phyloP scores from a whole-genome alignment of 2,797 vertebrate genomes.

The Cossypha heuglini region DNA sequence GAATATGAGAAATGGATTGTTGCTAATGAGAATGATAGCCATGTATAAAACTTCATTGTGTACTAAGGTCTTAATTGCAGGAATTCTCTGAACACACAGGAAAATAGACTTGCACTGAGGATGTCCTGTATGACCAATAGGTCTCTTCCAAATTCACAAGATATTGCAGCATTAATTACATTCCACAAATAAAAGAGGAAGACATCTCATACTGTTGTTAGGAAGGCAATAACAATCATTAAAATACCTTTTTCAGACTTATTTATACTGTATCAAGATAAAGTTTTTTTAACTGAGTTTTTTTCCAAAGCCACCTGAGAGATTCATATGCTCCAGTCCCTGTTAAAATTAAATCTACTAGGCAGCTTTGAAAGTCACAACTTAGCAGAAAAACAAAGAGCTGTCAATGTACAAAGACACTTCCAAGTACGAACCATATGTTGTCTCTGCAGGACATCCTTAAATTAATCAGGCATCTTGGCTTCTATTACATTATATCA shows the following conservation, averaged over 20 bases:
- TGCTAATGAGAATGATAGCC: neutral
- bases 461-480: neutral
- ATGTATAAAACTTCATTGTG: neutral
- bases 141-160: neutral
- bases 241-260: neutral
- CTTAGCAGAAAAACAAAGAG: neutral
- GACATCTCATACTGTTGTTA: neutral
- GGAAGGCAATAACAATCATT: neutral
- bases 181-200: neutral
- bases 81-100: neutral
- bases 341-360: slow-evolving; percentile 17
- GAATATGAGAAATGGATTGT: neutral
- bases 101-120: neutral
- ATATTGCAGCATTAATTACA: neutral
- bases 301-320: neutral
- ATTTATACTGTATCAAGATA: neutral
- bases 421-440: neutral
- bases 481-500: neutral
- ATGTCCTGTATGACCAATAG: neutral
- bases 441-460: neutral
- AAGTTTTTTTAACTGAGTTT: neutral
- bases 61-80: neutral
- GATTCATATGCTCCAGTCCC: neutral
- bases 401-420: neutral
- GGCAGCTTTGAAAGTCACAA: neutral